Base-by-base conservation (phyloP, 2,797 vertebrate species). In the Eospalax fontanierii region DNA sequence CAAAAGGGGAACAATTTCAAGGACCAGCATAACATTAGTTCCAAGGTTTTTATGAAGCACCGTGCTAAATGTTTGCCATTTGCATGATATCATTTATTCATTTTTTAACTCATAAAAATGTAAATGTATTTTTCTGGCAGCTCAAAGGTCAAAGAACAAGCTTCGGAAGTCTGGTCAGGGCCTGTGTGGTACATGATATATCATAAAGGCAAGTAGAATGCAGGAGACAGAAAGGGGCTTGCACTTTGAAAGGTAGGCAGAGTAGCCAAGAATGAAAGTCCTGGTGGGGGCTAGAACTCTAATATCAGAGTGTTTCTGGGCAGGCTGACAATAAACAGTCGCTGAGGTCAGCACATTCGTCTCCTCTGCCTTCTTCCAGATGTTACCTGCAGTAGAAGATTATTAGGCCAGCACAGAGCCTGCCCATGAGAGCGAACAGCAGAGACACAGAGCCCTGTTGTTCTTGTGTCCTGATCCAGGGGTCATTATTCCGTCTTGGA, bases 391-490 rank as follows among this genome's bases (percentile, higher is more conserved):
- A 63, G 76, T 18, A 46, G 83, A 35, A 91, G 80, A 87, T 6
- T 38, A 26, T 35, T 73, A 82, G 73, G 83, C 54, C 2, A 57
- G 83, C 57, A 94, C 78, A 88, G 90, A 91, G 70, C 46, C 43
- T n/a, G 87, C 78, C 65, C 38, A 0, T 15, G 14, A n/a, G 54
- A 33, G 18, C 59, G 78, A 61, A 35, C 68, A 35, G 21, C 1
- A 21, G 81, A 63, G 30, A 73, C 11, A 96, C 93, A 97, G 87
- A 92, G 88, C 59, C 70, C 94, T 85, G 90, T 97, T 96, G 94
- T 97, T 93, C 93, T 83, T 87, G 1, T 82, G 87, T 95, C 95
- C 95, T 92, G 71, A 92, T 59, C 73, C 85, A 30, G 71, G 89
- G 93, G 94, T 97, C 87, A 90, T 46, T 74, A 68, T 50, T 94